A percentile compares a stretch with the other conserved stretches of the same genome.
phyloP scores from a whole-genome alignment of 2,797 vertebrate species.

The Lepilemur septentrionalis region DNA sequence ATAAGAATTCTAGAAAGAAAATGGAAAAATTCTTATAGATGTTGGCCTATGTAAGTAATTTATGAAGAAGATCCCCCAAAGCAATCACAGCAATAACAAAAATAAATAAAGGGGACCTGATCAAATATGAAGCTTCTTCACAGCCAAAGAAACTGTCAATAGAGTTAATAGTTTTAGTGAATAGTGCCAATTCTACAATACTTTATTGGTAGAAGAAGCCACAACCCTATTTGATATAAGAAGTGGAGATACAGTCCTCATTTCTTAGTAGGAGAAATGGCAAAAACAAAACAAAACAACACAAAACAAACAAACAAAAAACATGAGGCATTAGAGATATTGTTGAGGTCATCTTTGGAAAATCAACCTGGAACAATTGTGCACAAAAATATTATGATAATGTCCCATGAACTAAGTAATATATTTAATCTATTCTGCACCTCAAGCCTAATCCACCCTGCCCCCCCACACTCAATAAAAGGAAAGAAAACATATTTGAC shows the following conservation, averaged over 20 bases:
- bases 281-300: background rate
- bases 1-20: too few relatives aligned
- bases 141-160: too few relatives aligned
- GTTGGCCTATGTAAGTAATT: too few relatives aligned
- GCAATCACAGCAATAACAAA: too few relatives aligned
- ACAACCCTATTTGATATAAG: background rate
- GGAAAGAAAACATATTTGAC: background rate
- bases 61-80: too few relatives aligned
- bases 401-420: background rate
- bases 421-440: background rate
- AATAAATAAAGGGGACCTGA: too few relatives aligned
- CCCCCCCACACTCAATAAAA: background rate
- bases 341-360: background rate
- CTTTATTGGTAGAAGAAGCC: background rate
- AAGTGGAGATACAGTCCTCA: background rate
- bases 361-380: background rate
- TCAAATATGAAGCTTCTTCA: too few relatives aligned
- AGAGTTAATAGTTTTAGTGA: too few relatives aligned
- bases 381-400: background rate
- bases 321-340: background rate
- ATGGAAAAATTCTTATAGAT: too few relatives aligned
- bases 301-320: background rate
- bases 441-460: background rate
- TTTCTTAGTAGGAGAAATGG: background rate
- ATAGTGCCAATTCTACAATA: background rate